These are phyloP conservation scores for Tachypleus tridentatus DNA, from an alignment of 1,140 invertebrate species.

Conservation along the genomic window DNA sequence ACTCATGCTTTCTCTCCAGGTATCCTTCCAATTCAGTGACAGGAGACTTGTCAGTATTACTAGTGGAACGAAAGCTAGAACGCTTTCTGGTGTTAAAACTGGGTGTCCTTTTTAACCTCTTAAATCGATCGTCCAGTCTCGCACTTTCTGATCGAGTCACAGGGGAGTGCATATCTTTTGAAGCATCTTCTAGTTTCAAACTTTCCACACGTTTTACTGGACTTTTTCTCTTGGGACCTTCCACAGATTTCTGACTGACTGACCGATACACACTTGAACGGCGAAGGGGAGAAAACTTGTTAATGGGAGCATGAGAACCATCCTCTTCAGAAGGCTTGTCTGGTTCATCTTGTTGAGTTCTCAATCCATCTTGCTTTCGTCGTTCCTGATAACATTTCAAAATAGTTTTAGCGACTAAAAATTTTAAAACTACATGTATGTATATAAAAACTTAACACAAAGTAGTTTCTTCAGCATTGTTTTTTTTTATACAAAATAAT, in stretches of 20 bases:
- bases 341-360: constrained; percentile 42
- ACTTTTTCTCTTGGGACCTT: constrained; percentile 17
- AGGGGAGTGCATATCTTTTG: constrained; percentile 12
- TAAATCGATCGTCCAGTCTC: constrained; percentile 24
- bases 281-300: constrained; percentile 7
- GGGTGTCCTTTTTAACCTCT: constrained; percentile 69
- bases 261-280: constrained; percentile 7
- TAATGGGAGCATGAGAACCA: constrained; percentile 18
- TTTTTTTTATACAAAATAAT: too few species aligned
- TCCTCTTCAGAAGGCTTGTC: constrained; percentile 40
- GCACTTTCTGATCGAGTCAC: constrained; percentile 27
- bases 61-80: constrained; percentile 46
- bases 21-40: constrained; percentile 65
- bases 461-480: too few species aligned
- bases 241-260: constrained; percentile 25
- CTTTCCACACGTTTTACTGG: constrained; percentile 68
- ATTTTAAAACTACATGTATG: too few species aligned
- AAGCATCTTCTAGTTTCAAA: constrained; percentile 55
- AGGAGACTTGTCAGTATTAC: constrained; percentile 49
- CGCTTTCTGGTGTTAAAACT: constrained; percentile 80
- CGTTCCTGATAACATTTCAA: constrained; percentile 42
- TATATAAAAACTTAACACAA: too few species aligned
- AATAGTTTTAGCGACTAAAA: neutral
- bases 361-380: constrained; percentile 45
- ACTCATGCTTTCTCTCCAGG: constrained; percentile 86